Conservation (phyloP, 2,888 invertebrate species). For the Sipha maydis region DNA sequence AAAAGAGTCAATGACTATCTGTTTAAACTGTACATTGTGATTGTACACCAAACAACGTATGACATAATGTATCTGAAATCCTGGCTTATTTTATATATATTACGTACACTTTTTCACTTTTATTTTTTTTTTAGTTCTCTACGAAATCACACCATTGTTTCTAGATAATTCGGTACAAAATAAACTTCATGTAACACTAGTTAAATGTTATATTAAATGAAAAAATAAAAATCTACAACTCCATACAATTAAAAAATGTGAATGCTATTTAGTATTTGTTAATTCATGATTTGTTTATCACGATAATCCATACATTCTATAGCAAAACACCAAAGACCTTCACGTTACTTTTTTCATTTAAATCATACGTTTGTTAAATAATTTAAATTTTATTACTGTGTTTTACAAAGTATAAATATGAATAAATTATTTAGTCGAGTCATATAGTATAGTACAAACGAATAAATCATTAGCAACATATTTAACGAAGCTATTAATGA, state of each 20-base stretch:
- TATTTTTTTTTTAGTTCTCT: background rate
- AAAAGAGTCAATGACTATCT: conserved; percentile 30
- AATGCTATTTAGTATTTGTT: too few species aligned
- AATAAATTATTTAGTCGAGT: background rate
- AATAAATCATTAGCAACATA: background rate
- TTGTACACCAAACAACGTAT: background rate
- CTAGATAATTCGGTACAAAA: background rate
- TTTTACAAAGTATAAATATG: background rate
- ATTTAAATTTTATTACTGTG: background rate
- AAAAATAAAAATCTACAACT: too few species aligned
- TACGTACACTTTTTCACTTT: too few species aligned
- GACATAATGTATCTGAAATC: background rate
- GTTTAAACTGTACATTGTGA: background rate
- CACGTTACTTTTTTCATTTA: background rate
- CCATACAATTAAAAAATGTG: too few species aligned
- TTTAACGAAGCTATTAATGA: background rate
- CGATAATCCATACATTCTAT: background rate
- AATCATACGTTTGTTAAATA: background rate
- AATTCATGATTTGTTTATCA: too few species aligned
- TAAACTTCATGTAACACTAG: background rate
- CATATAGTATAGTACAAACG: background rate
- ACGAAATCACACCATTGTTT: background rate
- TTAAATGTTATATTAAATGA: too few species aligned
- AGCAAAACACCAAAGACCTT: background rate
- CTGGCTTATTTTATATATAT: background rate